Conservation (phyloP, 2,888 invertebrate genomes). For the Trachelus tabidus region DNA sequence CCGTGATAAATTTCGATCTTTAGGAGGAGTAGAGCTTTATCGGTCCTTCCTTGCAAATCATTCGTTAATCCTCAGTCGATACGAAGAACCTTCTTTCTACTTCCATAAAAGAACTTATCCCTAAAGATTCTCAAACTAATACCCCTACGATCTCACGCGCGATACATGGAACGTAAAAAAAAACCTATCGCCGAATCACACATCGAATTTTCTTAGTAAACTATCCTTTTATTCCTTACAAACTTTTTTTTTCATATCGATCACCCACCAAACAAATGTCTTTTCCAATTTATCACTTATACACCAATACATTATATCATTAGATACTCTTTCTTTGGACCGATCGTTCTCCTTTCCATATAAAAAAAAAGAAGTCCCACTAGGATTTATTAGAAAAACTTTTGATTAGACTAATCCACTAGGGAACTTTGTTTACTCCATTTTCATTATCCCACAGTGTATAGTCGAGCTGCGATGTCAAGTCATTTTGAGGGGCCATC, state of each 20-base stretch:
- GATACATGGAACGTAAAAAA: not conserved
- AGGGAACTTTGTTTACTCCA: not conserved
- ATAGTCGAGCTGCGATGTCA: too few species aligned
- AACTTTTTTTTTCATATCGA: not conserved
- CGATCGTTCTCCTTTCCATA: not conserved
- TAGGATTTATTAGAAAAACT: not conserved
- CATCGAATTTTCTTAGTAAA: not conserved
- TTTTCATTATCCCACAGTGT: not conserved
- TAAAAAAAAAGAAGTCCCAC: not conserved
- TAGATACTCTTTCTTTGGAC: not conserved
- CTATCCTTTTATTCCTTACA: not conserved
- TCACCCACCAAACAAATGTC: not conserved
- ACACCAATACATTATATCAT: not conserved
- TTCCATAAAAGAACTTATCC: not conserved
- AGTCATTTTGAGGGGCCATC: too few species aligned
- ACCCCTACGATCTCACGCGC: not conserved
- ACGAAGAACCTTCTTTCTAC: not conserved
- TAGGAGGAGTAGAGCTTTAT: constrained; percentile 47
- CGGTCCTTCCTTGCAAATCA: constrained; percentile 55
- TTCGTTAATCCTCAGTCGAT: constrained; percentile 52
- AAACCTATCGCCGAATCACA: not conserved
- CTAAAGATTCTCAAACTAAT: not conserved
- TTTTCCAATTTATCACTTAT: not conserved
- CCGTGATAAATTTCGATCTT: constrained; percentile 56
- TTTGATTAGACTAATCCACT: not conserved